Conservation (phyloP, 2,113 vertebrate species). For the Petaurus breviceps region DNA sequence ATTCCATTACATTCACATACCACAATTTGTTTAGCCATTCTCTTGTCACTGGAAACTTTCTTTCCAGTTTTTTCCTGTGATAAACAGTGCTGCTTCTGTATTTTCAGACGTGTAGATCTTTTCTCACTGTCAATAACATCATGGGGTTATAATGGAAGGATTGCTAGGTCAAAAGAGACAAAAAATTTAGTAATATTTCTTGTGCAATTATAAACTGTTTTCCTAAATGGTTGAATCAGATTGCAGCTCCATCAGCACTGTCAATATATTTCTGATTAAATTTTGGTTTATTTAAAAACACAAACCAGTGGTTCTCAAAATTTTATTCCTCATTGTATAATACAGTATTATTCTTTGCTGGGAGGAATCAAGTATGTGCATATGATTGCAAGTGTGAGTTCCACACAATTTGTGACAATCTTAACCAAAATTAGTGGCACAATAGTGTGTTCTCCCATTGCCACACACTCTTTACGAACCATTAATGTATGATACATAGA, state of each 20-base stretch:
- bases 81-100: not conserved
- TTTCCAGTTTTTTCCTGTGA: not conserved
- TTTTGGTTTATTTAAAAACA: not conserved
- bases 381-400: not conserved
- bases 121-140: not conserved
- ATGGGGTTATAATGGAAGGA: not conserved
- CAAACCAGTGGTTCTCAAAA: not conserved
- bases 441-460: not conserved
- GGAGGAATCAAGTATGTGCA: not conserved
- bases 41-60: not conserved
- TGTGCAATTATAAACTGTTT: not conserved
- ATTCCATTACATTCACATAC: not conserved
- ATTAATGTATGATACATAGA: not conserved
- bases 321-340: not conserved
- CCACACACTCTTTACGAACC: not conserved
- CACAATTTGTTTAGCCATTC: not conserved
- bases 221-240: not conserved
- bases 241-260: not conserved
- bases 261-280: not conserved
- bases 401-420: not conserved
- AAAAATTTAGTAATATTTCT: not conserved
- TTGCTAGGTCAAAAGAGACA: not conserved
- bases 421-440: not conserved
- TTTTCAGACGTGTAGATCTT: not conserved
- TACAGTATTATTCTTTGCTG: not conserved